Evolutionary conservation across 2,888 invertebrate species (phyloP).

Genomic region (Lasioglossum marginatum): DNA sequence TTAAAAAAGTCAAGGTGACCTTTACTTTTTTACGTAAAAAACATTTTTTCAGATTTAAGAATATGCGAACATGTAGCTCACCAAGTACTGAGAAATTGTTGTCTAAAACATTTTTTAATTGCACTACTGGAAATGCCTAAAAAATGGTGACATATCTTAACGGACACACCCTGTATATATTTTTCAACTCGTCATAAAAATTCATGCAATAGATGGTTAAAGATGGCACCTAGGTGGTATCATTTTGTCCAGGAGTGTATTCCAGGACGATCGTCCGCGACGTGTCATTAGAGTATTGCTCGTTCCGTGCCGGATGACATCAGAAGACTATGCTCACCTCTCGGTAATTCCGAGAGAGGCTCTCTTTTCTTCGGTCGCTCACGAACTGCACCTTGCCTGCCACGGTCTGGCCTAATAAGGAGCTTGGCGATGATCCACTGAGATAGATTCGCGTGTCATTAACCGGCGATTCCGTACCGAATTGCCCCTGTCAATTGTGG

Average conservation of each 20-base stretch:
- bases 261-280: constrained; percentile 53
- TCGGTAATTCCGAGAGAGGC: constrained; percentile 60
- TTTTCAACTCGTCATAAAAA: too few relatives aligned
- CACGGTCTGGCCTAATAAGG: constrained; percentile 67
- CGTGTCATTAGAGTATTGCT: constrained; percentile 64
- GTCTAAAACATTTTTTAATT: too few relatives aligned
- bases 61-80: too few relatives aligned
- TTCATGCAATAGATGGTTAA: too few relatives aligned
- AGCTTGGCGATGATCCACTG: constrained; percentile 67
- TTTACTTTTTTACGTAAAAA: too few relatives aligned
- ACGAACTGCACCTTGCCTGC: constrained; percentile 20
- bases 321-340: constrained; percentile 63
- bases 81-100: too few relatives aligned
- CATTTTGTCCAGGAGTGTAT: constrained; percentile 13
- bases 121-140: too few relatives aligned
- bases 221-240: not conserved
- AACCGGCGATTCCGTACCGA: constrained; percentile 66
- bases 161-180: too few relatives aligned
- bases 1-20: too few relatives aligned
- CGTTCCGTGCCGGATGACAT: constrained; percentile 69
- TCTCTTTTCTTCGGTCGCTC: constrained; percentile 45
- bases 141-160: too few relatives aligned
- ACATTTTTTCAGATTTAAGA: too few relatives aligned
- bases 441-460: constrained; percentile 75
- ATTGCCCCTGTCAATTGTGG: constrained; percentile 59